Percentiles rank a stretch among this genome's conserved stretches.
These are phyloP conservation scores for Belgica antarctica DNA, from an alignment of 2,888 invertebrate species.

Conservation along the genomic window DNA sequence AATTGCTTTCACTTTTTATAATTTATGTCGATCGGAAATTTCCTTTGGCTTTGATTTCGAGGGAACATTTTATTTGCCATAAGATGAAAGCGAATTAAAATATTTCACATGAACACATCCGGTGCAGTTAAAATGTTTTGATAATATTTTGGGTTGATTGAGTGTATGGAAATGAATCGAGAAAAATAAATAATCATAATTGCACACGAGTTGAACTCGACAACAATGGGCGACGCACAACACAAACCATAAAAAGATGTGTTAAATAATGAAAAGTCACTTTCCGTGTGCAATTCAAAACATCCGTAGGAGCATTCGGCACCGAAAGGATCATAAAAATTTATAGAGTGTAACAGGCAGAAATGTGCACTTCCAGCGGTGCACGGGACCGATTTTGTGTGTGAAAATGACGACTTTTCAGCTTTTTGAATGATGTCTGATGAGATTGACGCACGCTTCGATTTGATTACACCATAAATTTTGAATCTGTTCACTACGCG, in stretches of 20 bases:
- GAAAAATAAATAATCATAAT: conserved; percentile 9
- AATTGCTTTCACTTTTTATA: too few species aligned
- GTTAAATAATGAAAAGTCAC: neutral
- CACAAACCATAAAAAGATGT: neutral
- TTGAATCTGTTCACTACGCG: neutral
- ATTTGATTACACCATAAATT: conserved; percentile 44
- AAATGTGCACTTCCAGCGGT: neutral
- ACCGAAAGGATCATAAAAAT: conserved; percentile 35
- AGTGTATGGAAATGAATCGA: neutral
- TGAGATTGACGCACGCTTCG: conserved; percentile 41
- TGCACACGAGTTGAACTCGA: conserved; percentile 2
- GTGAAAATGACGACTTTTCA: conserved; percentile 27
- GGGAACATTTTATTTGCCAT: too few species aligned
- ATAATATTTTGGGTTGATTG: conserved; percentile 19
- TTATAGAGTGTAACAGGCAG: conserved; percentile 39
- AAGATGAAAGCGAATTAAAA: neutral
- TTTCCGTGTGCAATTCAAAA: conserved; percentile 22
- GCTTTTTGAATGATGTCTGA: conserved; percentile 24
- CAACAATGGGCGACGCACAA: neutral
- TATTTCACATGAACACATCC: neutral
- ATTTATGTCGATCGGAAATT: too few species aligned
- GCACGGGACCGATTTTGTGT: neutral
- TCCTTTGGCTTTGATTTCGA: too few species aligned
- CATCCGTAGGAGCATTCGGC: too few species aligned
- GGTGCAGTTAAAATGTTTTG: conserved; percentile 19